Evolutionary conservation across 2,113 vertebrate species (phyloP).

Genomic region (Pollimyrus isidori): DNA sequence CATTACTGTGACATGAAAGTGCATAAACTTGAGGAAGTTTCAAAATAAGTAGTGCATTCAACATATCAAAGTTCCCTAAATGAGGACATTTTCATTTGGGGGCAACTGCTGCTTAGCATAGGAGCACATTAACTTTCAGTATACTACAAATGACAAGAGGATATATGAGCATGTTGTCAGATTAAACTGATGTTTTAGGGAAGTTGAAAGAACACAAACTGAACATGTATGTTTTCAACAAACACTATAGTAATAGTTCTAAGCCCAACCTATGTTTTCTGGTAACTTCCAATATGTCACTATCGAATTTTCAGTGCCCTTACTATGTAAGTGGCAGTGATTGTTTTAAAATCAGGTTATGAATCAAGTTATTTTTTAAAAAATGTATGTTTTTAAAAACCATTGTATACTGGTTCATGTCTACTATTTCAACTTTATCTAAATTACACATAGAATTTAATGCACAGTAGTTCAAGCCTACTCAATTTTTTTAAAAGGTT

Average conservation of each 20-base stretch:
- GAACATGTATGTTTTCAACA: background rate
- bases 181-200: background rate
- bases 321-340: slow-evolving; percentile 2
- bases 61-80: background rate
- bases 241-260: background rate
- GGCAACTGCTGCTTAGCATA: background rate
- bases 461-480: slow-evolving; percentile 47
- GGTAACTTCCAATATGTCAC: background rate
- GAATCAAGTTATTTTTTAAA: background rate
- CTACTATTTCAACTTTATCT: slow-evolving; percentile 42
- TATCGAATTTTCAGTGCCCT: background rate
- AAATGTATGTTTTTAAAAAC: slow-evolving; percentile 10
- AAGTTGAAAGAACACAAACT: background rate
- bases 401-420: slow-evolving; percentile 38
- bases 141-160: background rate
- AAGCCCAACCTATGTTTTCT: background rate
- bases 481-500: slow-evolving; percentile 37
- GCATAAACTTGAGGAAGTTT: background rate
- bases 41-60: background rate
- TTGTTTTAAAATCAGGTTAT: slow-evolving; percentile 15
- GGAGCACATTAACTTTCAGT: background rate
- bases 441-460: slow-evolving; percentile 44
- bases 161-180: background rate
- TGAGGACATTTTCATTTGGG: background rate
- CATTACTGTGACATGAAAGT: background rate